Base-by-base conservation (phyloP, 2,113 vertebrate genomes). In the Osmerus eperlanus region DNA sequence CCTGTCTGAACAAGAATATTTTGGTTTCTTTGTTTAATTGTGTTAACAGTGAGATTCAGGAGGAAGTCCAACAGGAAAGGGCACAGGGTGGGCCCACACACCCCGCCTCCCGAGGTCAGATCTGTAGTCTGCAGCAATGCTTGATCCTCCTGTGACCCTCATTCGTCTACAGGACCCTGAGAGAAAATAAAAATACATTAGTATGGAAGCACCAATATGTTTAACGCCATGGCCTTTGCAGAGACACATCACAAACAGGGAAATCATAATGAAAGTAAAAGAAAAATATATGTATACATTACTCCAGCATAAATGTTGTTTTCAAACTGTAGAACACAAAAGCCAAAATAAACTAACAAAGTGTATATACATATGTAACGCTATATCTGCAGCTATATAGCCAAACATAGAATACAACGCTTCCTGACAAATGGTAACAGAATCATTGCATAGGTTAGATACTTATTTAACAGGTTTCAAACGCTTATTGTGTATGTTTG, bases 51-150 rank as follows among this genome's bases (percentile, higher is more conserved):
- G 76, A 81, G 82, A 81, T 79, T 78, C 82, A 68, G 77, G 59
- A 86, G 82, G 78, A 85, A 85, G 77, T 86, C 83, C 87, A 79
- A 75, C 36, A 84, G 82, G 85, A 88, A 85, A 83, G 78, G 81
- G 79, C 84, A 84, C 56, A 71, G 85, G 83, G 71, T 65, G 78
- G 66, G 78, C 83, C 70, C 65, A 81, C 75, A 76, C 78, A 81
- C 83, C 74, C 66, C 72, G 80, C 77, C 81, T 77, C 79, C 79
- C 78, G 77, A 68, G 84, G 81, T 84, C 80, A 85, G 84, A 87
- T 76, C 71, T 79, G 76, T 84, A 70, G 77, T 74, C 54, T 74
- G 75, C 72, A 8, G 28, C 8, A 0, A 3, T 83, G 85, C 74
- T 62, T 11, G 80, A 81, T 82, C 84, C 75, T 78, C 84, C 64